Evolutionary conservation across 2,888 invertebrate genomes (phyloP).

Genomic region (Lepidocyrtoides sp.): DNA sequence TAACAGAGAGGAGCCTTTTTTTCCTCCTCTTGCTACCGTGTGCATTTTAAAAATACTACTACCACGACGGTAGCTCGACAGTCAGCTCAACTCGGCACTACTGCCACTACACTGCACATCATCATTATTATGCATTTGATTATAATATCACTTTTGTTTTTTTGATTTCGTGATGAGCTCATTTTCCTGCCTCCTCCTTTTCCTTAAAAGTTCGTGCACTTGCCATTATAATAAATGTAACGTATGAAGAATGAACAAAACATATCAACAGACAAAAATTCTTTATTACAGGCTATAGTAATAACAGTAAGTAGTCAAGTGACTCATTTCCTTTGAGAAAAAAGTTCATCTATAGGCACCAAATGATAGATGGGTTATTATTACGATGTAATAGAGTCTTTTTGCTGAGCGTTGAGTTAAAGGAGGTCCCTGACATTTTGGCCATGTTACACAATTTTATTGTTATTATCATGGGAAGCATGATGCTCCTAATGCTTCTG

Average conservation of each 20-base stretch:
- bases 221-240: conserved; percentile 37
- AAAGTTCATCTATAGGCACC: too few relatives aligned
- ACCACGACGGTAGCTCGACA: neutral
- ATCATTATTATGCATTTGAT: conserved; percentile 30
- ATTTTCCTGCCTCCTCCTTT: conserved; percentile 59
- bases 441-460: conserved; percentile 54
- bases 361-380: too few relatives aligned
- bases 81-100: neutral
- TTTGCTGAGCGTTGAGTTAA: neutral
- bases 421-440: conserved; percentile 56
- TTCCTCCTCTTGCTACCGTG: neutral
- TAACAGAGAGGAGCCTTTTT: neutral
- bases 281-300: neutral
- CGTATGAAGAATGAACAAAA: neutral
- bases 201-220: conserved; percentile 55
- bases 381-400: neutral
- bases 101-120: neutral
- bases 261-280: neutral
- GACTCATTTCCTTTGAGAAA: conserved; percentile 54
- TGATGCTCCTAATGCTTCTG: neutral
- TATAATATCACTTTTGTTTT: conserved; percentile 44
- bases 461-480: neutral
- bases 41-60: neutral
- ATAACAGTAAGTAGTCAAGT: neutral
- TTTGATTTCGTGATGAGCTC: conserved; percentile 50